phyloP scores from a whole-genome alignment of 2,113 vertebrate species.

The Rostratula benghalensis region DNA sequence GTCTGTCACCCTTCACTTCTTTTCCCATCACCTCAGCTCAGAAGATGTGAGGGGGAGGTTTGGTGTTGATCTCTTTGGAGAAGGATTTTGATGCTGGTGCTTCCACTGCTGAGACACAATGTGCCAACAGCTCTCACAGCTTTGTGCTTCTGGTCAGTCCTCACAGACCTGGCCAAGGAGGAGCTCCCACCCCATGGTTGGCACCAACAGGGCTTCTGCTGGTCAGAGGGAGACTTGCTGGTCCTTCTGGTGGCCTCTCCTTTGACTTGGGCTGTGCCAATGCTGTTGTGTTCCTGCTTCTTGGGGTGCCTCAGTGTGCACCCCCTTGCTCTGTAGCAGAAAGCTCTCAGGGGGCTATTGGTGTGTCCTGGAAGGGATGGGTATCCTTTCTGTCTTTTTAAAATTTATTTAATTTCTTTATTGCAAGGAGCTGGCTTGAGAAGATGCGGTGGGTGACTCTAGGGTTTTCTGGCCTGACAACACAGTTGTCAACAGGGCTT shows the following conservation, averaged over 20 bases:
- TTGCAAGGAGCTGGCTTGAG: not conserved
- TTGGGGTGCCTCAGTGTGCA: not conserved
- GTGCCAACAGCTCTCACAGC: fast-evolving
- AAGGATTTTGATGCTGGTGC: not conserved
- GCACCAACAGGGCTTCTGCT: fast-evolving
- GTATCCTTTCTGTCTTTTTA: not conserved
- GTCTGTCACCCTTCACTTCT: not conserved
- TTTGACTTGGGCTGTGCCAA: not conserved
- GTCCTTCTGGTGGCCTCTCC: not conserved
- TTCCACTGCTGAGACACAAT: fast-evolving
- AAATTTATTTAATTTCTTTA: not conserved
- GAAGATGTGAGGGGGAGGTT: not conserved
- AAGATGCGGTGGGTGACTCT: not conserved
- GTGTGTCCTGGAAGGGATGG: not conserved
- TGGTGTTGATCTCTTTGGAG: not conserved
- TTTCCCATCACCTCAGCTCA: not conserved
- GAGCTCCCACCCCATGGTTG: fast-evolving
- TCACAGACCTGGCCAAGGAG: not conserved
- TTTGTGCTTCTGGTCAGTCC: fast-evolving
- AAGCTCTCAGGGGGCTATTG: not conserved
- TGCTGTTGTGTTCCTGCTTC: fast-evolving
- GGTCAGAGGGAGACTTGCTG: not conserved
- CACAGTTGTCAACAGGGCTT: not conserved
- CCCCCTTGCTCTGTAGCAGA: not conserved
- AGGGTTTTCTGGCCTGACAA: not conserved